Base-by-base conservation (phyloP, 2,797 vertebrate genomes). In the Cyclopterus lumpus region DNA sequence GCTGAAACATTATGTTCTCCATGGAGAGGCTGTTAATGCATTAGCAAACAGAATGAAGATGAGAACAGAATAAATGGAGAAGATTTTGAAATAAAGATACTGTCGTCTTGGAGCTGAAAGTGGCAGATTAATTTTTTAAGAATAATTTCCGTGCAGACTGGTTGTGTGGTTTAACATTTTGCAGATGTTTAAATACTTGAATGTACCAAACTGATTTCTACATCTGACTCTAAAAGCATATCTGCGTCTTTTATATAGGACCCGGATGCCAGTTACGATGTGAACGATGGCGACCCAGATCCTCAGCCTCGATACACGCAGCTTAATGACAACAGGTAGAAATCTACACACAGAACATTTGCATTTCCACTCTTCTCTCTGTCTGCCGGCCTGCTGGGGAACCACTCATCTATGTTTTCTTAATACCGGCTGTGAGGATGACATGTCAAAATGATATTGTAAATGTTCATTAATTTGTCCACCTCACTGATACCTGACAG, bases 281-380 rank as follows among this genome's bases (percentile, higher is more conserved):
- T 99, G 85, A 99, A 99, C 0, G 97, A 99, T 82, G 97, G 97
- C 12, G 98, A 99, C 89, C 93, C 97, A 0, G 98, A 99, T 86
- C 98, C 98, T 0, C 97, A 99, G 91, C 98, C 98, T 14, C 94
- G 98, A 86, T 99, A 99, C 93, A 99, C 98, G 0, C 97, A 98
- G 88, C 96, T 98, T 81, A 99, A 99, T 0, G 98, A 99, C 91
- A 99, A 99, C 93, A 96, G 98, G 98, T 95, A 91, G n/a, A 36
- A 58, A 57, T 70, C 48, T 53, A 30, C 28, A 16, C 67, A 20
- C 30, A 78, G 53, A 26, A 70, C 28, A 34, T 10, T 61, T 58
- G 12, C 0, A 68, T 73, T 79, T 82, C 24, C 20, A 46, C 26
- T 81, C 48, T 32, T 71, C 9, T 71, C 9, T 71, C 51, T 64